These are phyloP conservation scores for human DNA, from an alignment of 2,113 vertebrate genomes.

Conservation along the genomic window DNA sequence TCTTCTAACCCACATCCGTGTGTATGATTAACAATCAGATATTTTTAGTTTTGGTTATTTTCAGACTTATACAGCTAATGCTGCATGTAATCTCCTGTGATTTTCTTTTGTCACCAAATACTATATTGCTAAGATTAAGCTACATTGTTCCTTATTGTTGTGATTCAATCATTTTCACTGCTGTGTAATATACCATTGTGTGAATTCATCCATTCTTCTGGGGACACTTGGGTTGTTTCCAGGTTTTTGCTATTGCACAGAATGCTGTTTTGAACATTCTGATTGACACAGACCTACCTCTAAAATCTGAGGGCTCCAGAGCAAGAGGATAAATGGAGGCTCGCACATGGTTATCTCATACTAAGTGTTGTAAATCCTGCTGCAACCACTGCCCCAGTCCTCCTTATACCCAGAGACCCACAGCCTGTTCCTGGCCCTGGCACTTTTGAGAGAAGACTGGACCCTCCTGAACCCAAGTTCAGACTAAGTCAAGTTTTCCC, in stretches of 20 bases:
- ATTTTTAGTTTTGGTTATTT: background rate
- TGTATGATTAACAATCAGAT: background rate
- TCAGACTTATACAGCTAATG: background rate
- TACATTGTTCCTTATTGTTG: background rate
- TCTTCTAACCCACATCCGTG: background rate
- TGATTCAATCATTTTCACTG: background rate
- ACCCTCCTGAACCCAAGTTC: background rate
- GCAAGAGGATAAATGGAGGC: background rate
- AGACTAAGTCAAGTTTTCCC: background rate
- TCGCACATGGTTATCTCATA: background rate
- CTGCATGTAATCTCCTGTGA: background rate
- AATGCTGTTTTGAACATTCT: background rate
- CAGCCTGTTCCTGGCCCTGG: fast-evolving
- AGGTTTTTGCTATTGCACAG: background rate
- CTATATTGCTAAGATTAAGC: background rate
- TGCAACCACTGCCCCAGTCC: background rate
- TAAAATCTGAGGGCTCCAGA: background rate
- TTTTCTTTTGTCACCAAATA: background rate
- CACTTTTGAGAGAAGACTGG: background rate
- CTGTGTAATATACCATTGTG: background rate
- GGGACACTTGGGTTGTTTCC: background rate
- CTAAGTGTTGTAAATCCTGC: background rate
- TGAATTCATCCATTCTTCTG: background rate
- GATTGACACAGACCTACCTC: background rate
- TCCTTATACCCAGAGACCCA: background rate